A percentile compares a stretch with the other conserved stretches of the same genome.
These are phyloP conservation scores for Scartelaos histophorus DNA, from an alignment of 2,113 vertebrate genomes.

Conservation along the genomic window DNA sequence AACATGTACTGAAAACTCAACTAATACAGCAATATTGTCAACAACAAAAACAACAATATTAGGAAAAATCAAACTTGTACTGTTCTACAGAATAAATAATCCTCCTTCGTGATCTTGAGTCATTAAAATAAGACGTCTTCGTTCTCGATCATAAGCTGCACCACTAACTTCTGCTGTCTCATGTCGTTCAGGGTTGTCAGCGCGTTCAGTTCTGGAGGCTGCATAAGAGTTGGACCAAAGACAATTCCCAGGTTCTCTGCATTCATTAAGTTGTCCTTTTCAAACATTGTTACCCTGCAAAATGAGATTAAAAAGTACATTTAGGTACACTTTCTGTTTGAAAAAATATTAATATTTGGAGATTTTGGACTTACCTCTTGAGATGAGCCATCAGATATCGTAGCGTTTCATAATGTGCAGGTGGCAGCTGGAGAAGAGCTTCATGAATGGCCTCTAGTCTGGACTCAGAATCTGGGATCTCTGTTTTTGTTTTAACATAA, in stretches of 20 bases:
- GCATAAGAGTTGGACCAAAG: conserved; percentile 97
- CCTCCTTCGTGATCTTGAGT: conserved; percentile 36
- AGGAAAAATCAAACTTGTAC: conserved; percentile 56
- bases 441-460: conserved; percentile 93
- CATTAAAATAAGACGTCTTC: conserved; percentile 95
- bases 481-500: conserved; percentile 63
- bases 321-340: background rate
- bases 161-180: conserved; percentile 95
- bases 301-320: conserved; percentile 1
- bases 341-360: too few relatives aligned
- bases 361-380: conserved; percentile 82
- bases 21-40: conserved; percentile 53
- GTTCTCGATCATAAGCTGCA: conserved; percentile 96
- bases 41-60: conserved; percentile 64
- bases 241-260: conserved; percentile 96
- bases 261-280: conserved; percentile 97
- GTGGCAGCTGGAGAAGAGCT: conserved; percentile 88
- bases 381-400: conserved; percentile 96
- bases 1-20: conserved; percentile 39
- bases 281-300: conserved; percentile 89
- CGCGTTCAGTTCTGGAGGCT: conserved; percentile 92
- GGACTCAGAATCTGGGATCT: conserved; percentile 86
- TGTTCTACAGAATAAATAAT: conserved; percentile 69
- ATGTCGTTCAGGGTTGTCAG: conserved; percentile 94
- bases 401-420: conserved; percentile 95